phyloP scores from a whole-genome alignment of 2,888 invertebrate genomes.

The Tineola bisselliella region DNA sequence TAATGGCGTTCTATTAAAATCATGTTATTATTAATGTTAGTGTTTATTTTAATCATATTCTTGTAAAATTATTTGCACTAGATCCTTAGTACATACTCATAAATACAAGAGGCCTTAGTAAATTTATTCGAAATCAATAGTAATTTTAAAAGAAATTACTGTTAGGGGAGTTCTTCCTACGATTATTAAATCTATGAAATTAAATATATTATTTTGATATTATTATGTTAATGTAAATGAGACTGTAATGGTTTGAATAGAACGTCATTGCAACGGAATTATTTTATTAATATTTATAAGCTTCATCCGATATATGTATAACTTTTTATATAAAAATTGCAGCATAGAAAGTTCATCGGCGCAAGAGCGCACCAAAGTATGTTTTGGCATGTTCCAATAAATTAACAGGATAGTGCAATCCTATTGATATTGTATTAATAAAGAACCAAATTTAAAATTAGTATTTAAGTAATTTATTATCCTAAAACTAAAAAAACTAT shows the following conservation, averaged over 20 bases:
- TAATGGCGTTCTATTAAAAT: neutral
- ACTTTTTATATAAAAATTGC: conserved; percentile 48
- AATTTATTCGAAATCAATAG: neutral
- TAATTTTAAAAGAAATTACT: too few relatives aligned
- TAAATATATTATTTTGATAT: neutral
- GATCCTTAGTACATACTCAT: neutral
- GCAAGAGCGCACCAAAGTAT: conserved; percentile 56
- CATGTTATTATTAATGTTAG: neutral
- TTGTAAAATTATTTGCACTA: neutral
- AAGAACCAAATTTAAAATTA: conserved; percentile 69
- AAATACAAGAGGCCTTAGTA: neutral
- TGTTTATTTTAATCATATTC: neutral
- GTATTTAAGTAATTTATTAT: conserved; percentile 69
- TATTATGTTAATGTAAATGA: conserved; percentile 3
- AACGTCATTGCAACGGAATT: neutral
- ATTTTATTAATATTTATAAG: neutral
- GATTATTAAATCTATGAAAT: too few relatives aligned
- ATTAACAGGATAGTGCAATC: conserved; percentile 64
- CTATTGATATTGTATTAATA: conserved; percentile 68
- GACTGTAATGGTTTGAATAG: neutral
- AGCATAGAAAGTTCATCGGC: conserved; percentile 68
- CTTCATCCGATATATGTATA: conserved; percentile 20
- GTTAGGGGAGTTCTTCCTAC: too few relatives aligned
- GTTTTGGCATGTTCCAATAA: conserved; percentile 61
- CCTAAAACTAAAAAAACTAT: conserved; percentile 65